Base-by-base conservation (phyloP, 1,140 invertebrate species). In the Panagrolaimus sp. region DNA sequence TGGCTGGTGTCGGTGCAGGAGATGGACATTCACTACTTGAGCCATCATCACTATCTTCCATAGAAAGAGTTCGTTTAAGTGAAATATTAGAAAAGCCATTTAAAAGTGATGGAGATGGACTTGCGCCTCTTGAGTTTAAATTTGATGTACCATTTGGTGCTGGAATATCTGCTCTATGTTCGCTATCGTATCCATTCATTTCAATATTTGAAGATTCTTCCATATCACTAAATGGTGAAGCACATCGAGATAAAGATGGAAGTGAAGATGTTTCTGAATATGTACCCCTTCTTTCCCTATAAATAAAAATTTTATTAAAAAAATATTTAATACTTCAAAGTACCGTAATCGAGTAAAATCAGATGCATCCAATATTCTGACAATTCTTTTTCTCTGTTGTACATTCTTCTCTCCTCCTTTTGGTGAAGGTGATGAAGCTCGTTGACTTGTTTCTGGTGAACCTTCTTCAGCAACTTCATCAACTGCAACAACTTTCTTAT, bases 401-500 rank as follows among this genome's bases (percentile, higher is more conserved):
- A 8, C 20, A 25, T 23, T 27, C 8, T n/a, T 16, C 8, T 5
- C 43, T 20, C n/a, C 38, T 14, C 0, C 42, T 16, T 7, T 25
- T 67, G 65, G 42, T 4, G 9, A 68, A 16, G 51, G 51, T 4
- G 51, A 57, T 27, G 8, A 16, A 8, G 51, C 20, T 20, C 51
- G 0, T 1, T 27, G 20, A 16, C 1, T 2, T n/a, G 51, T 20
- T 11, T 20, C 51, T 20, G 51, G 13, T 25, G 51, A 13, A 57
- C 27, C 51, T 27, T 27, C 27, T 57, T 57, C 51, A 11, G 20
- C 51, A 1, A 79, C 78, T 69, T 80, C 78, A 69, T 80, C 78
- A 31, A 82, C 67, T 45, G 68, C 65, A 44, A 80, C 69, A 13
- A 23, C 64, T 66, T 81, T 81, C 65, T 82, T 81, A 62, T 79